These are phyloP conservation scores for Sympetrum striolatum DNA, from an alignment of 2,888 invertebrate species.

Conservation along the genomic window DNA sequence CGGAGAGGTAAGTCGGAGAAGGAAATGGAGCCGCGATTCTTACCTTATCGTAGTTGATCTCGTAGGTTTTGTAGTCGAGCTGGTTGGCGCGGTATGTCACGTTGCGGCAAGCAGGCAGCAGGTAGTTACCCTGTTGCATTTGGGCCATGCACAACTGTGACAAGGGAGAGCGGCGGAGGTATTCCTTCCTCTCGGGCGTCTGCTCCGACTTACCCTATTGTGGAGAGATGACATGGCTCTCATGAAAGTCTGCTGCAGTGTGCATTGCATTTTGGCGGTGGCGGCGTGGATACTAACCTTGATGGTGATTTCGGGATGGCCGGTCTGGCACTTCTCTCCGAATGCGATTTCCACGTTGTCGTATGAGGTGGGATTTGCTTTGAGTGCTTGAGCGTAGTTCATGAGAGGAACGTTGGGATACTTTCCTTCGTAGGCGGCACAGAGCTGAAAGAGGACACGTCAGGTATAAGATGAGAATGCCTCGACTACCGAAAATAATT, in stretches of 20 bases:
- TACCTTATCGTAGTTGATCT: constrained; percentile 62
- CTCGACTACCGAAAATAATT: no score
- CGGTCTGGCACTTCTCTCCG: constrained; percentile 60
- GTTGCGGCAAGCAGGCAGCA: constrained; percentile 66
- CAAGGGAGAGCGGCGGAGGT: constrained; percentile 60
- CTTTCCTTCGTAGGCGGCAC: constrained; percentile 60
- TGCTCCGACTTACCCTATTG: constrained; percentile 54
- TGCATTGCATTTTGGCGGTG: neutral
- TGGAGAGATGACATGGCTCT: neutral
- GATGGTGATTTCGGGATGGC: constrained; percentile 46
- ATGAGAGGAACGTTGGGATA: constrained; percentile 64
- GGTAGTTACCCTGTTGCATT: constrained; percentile 64
- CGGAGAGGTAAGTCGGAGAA: neutral
- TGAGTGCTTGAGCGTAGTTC: constrained; percentile 64
- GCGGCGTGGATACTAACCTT: neutral
- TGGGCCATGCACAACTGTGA: constrained; percentile 63
- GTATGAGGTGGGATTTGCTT: constrained; percentile 62
- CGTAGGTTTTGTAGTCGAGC: constrained; percentile 63
- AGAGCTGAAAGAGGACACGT: constrained; percentile 57
- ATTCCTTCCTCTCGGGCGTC: constrained; percentile 62
- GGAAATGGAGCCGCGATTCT: neutral
- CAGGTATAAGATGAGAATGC: neutral
- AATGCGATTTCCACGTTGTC: constrained; percentile 61
- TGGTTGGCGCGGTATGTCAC: constrained; percentile 64
- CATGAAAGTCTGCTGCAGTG: neutral